Base-by-base conservation (phyloP, 1,140 invertebrate genomes). In the Brachionus asplanchnoidis region DNA sequence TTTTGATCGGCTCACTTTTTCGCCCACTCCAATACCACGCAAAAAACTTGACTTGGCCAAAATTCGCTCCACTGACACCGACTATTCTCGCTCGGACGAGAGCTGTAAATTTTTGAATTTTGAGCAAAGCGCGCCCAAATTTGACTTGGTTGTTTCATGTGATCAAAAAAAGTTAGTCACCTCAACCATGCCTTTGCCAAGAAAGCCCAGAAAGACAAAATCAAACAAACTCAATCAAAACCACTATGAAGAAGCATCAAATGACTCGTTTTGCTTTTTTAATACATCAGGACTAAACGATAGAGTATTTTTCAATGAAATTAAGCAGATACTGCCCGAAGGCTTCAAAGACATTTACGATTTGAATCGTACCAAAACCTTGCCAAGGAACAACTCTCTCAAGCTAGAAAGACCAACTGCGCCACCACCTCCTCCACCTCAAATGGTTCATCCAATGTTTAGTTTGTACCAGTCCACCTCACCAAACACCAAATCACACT, bases 161-260 rank as follows among this genome's bases (percentile, higher is more conserved):
- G 40, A 75, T 17, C 32, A 23, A 17, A 75, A 75, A 23, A 75
- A 44, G 8, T 23, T 17, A 6, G 40, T 42, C 40, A 75, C 70
- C 8, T 80, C 78, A 20, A 80, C 78, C 40, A 80, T 80, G 78
- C 78, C 78, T 17, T 60, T 65, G 26, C 78, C 78, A 12, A 56
- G 78, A 80, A 80, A 80, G 36, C 78, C 78, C 14, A 56, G 78
- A 60, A 40, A 42, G 23, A 75, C 32, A n/a, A 75, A 68, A 14
- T 3, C 14, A 68, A 12, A 26, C 26, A 32, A n/a, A 32, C 32
- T 6, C 9, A 32, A 32, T 28, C 3, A 40, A 3, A 75, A 75
- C 20, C 17, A 17, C 40, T 75, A 75, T 75, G 70, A 75, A 44
- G 70, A 75, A 5, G n/a, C 70, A 75, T n/a, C 11, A 23, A 44